Conservation (phyloP, 2,888 invertebrate genomes). For the Andrena trimmerana region DNA sequence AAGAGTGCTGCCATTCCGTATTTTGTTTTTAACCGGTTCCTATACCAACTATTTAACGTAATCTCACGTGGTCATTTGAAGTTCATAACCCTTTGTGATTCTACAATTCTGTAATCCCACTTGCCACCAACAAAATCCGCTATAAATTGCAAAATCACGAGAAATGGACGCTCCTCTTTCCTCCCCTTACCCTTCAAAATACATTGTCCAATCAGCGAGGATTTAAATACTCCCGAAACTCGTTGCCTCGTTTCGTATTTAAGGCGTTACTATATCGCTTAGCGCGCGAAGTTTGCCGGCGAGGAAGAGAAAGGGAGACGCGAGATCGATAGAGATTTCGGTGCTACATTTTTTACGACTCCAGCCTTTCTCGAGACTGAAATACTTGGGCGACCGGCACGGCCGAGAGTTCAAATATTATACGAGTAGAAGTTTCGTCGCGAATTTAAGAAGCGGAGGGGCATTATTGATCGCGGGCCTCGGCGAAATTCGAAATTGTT, state of each 20-base stretch:
- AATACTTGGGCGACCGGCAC: background rate
- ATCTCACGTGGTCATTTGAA: too few relatives aligned
- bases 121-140: too few relatives aligned
- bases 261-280: background rate
- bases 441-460: slow-evolving; percentile 32
- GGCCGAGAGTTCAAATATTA: slow-evolving; percentile 5
- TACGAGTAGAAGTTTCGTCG: slow-evolving; percentile 15
- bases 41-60: too few relatives aligned
- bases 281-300: background rate
- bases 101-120: too few relatives aligned
- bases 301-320: background rate
- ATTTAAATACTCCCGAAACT: too few relatives aligned
- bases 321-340: slow-evolving; percentile 20
- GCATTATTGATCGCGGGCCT: slow-evolving; percentile 37
- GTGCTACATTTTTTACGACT: slow-evolving; percentile 23
- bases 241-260: background rate
- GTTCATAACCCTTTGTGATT: too few relatives aligned
- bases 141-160: too few relatives aligned
- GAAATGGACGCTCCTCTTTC: too few relatives aligned
- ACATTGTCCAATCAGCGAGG: too few relatives aligned
- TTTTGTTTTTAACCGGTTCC: too few relatives aligned
- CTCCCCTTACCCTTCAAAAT: too few relatives aligned
- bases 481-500: slow-evolving; percentile 37
- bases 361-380: background rate
- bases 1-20: too few relatives aligned